Evolutionary conservation across 2,113 vertebrate genomes (phyloP).

Genomic region (Amphilophus citrinellus): DNA sequence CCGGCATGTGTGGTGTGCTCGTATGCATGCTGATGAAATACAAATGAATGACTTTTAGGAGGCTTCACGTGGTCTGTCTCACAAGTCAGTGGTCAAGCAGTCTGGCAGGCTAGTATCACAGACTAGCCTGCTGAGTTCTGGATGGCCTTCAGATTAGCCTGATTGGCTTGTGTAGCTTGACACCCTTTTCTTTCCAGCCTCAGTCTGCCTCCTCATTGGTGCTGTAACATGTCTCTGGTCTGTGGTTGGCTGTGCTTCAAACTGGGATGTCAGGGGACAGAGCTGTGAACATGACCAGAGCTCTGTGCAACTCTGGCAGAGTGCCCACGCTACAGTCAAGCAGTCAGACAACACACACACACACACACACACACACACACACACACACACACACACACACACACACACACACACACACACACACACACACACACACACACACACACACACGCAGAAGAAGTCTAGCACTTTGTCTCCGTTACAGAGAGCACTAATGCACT

Average conservation of each 20-base stretch:
- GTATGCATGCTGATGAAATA: slow-evolving; percentile 62
- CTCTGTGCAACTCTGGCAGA: slow-evolving; percentile 75
- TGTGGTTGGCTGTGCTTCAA: slow-evolving; percentile 70
- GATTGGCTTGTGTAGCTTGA: slow-evolving; percentile 63
- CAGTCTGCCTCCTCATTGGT: slow-evolving; percentile 70
- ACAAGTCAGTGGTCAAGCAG: slow-evolving; percentile 62
- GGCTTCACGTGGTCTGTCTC: slow-evolving; percentile 47
- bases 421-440: slow-evolving; percentile 19
- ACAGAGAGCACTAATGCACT: slow-evolving; percentile 19
- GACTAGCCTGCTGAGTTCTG: slow-evolving; percentile 71
- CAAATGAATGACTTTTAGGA: slow-evolving; percentile 53
- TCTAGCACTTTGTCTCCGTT: slow-evolving; percentile 44
- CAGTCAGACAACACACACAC: slow-evolving; percentile 50
- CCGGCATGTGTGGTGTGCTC: slow-evolving; percentile 24
- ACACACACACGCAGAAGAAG: slow-evolving; percentile 31
- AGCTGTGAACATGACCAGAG: slow-evolving; percentile 75
- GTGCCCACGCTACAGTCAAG: slow-evolving; percentile 66
- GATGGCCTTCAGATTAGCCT: slow-evolving; percentile 57
- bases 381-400: slow-evolving; percentile 36
- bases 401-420: slow-evolving; percentile 40
- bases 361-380: slow-evolving; percentile 17
- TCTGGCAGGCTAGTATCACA: slow-evolving; percentile 65
- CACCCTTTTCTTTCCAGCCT: slow-evolving; percentile 34
- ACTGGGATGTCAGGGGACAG: slow-evolving; percentile 67
- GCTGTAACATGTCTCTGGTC: slow-evolving; percentile 47